Evolutionary conservation across 2,888 invertebrate genomes (phyloP).

Genomic region (Drosophila meridiana): DNA sequence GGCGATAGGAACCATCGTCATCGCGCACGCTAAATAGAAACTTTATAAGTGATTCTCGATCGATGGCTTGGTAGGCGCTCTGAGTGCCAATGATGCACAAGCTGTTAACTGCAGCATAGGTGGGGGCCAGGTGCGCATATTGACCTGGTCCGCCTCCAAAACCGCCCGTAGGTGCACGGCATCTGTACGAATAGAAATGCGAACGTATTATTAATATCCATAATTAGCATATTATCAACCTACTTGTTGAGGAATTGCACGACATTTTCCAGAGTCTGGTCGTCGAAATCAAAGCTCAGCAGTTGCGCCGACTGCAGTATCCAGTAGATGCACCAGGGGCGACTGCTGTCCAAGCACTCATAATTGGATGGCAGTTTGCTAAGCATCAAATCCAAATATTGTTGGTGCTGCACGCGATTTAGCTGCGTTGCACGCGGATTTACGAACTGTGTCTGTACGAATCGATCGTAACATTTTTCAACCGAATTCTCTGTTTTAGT

Average conservation of each 20-base stretch:
- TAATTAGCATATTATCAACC: constrained; percentile 19
- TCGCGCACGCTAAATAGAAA: constrained; percentile 92
- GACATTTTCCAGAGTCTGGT: constrained; percentile 86
- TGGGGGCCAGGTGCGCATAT: constrained; percentile 96
- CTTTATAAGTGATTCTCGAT: constrained; percentile 89
- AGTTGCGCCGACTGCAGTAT: constrained; percentile 95
- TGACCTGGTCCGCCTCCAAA: constrained; percentile 98
- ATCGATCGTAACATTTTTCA: constrained; percentile 86
- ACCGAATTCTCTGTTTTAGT: constrained; percentile 87
- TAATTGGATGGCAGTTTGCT: constrained; percentile 89
- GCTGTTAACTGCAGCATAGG: constrained; percentile 98
- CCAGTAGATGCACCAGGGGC: constrained; percentile 99
- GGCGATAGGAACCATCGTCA: constrained; percentile 94
- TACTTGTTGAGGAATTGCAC: constrained; percentile 88
- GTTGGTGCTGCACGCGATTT: constrained; percentile 88
- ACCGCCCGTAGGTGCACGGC: constrained; percentile 88
- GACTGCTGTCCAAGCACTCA: constrained; percentile 95
- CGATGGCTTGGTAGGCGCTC: constrained; percentile 94
- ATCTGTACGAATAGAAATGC: constrained; percentile 57
- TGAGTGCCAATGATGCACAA: constrained; percentile 95
- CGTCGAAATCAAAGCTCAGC: constrained; percentile 88
- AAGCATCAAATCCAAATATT: constrained; percentile 89
- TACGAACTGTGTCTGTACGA: constrained; percentile 85
- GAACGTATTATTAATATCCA: no score
- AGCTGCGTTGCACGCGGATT: constrained; percentile 88